These are phyloP conservation scores for Leptopilina myrica DNA, from an alignment of 2,888 invertebrate species.

Conservation along the genomic window DNA sequence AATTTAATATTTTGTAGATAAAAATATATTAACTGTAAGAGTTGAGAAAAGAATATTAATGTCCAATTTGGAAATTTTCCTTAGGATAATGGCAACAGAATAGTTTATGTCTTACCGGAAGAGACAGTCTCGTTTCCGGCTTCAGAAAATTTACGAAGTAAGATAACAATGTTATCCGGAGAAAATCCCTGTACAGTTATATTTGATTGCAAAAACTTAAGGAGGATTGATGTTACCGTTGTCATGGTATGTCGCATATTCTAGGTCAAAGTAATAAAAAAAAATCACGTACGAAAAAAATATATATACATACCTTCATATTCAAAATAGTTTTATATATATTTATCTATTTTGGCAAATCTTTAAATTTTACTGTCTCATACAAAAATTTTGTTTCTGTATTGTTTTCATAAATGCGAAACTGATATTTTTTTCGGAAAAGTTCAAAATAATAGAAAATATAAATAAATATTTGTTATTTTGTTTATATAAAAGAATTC, in stretches of 20 bases:
- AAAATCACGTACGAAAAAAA: neutral
- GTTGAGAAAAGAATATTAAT: too few species aligned
- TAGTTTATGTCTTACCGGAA: slow-evolving; percentile 5
- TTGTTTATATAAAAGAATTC: too few species aligned
- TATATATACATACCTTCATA: neutral
- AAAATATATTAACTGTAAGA: too few species aligned
- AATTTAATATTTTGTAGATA: too few species aligned
- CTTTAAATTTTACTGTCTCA: neutral
- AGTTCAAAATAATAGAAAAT: too few species aligned
- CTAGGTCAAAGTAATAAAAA: slow-evolving; percentile 37
- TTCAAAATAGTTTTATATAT: neutral
- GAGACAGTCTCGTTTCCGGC: slow-evolving; percentile 12
- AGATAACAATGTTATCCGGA: slow-evolving; percentile 71
- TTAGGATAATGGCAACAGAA: slow-evolving; percentile 2
- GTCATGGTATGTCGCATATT: slow-evolving; percentile 77
- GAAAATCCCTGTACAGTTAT: slow-evolving; percentile 68
- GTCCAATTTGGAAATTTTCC: neutral
- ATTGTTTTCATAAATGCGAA: too few species aligned
- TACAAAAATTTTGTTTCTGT: too few species aligned
- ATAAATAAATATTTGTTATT: too few species aligned
- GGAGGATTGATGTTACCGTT: slow-evolving; percentile 81
- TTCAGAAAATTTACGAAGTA: slow-evolving; percentile 77
- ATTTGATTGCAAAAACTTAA: slow-evolving; percentile 79
- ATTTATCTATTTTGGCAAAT: neutral
- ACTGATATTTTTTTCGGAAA: too few species aligned